Percentiles rank a stretch among this genome's conserved stretches.
Evolutionary conservation across 2,888 invertebrate genomes (phyloP).

Genomic region (Gortyna flavago): DNA sequence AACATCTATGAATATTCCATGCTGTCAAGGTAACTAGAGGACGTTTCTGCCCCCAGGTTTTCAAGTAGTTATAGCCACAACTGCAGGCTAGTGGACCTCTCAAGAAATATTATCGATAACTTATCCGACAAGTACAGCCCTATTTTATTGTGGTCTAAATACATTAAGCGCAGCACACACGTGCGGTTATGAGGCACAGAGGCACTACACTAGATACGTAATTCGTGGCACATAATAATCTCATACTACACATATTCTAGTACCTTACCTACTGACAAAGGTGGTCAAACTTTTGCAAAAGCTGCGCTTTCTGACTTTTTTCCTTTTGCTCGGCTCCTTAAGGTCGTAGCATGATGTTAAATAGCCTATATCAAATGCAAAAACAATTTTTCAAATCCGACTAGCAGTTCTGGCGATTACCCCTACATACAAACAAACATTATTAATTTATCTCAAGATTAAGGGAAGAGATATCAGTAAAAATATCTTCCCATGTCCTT

Average conservation of each 20-base stretch:
- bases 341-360: too few species aligned
- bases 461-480: too few species aligned
- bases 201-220: slow-evolving; percentile 58
- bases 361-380: too few species aligned
- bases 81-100: background rate
- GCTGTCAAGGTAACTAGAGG: too few species aligned
- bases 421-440: too few species aligned
- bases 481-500: too few species aligned
- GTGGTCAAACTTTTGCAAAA: slow-evolving; percentile 22
- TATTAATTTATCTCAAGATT: too few species aligned
- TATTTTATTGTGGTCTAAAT: slow-evolving; percentile 60
- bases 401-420: too few species aligned
- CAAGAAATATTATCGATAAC: background rate
- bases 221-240: slow-evolving; percentile 51
- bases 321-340: too few species aligned
- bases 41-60: background rate
- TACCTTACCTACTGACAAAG: background rate
- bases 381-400: too few species aligned
- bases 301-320: background rate
- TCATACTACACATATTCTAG: slow-evolving; percentile 24
- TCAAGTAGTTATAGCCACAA: background rate
- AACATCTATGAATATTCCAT: background rate
- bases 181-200: slow-evolving; percentile 54
- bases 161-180: slow-evolving; percentile 61
- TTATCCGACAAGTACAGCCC: slow-evolving; percentile 51